A percentile compares a stretch with the other conserved stretches of the same genome.
These are phyloP conservation scores for Rhopalosiphum nymphaeae DNA, from an alignment of 2,888 invertebrate genomes.

Conservation along the genomic window DNA sequence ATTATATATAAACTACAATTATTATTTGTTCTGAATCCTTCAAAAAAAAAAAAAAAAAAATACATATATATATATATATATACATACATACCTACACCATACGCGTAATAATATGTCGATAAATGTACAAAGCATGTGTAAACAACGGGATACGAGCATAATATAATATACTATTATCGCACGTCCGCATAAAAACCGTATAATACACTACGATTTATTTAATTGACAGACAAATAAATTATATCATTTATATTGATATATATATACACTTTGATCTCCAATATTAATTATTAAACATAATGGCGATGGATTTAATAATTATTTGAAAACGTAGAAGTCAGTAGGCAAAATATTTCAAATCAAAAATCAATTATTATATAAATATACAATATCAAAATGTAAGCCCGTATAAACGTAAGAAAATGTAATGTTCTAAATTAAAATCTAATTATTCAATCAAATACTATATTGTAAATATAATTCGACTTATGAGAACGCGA, in stretches of 20 bases:
- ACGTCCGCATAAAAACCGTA: constrained; percentile 7
- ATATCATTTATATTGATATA: not conserved
- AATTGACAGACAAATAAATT: not conserved
- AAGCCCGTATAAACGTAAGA: not conserved
- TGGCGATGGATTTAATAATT: not conserved
- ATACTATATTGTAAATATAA: not conserved
- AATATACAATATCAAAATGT: not conserved
- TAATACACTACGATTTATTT: not conserved
- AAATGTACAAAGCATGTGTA: not conserved
- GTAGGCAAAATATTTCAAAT: not conserved
- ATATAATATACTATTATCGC: not conserved
- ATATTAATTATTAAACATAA: not conserved
- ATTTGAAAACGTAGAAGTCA: not conserved
- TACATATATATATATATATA: not conserved
- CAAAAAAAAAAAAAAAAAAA: constrained; percentile 13
- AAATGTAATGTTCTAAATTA: not conserved
- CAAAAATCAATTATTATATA: not conserved
- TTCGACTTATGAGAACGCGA: not conserved
- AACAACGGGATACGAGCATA: not conserved
- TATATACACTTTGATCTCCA: not conserved
- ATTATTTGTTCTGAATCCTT: not conserved
- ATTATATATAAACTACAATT: not conserved
- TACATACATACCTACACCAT: not conserved
- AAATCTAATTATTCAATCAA: not conserved
- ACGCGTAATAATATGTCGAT: not conserved